phyloP scores from a whole-genome alignment of 1,140 invertebrate species.

The Penaeus vannamei region DNA sequence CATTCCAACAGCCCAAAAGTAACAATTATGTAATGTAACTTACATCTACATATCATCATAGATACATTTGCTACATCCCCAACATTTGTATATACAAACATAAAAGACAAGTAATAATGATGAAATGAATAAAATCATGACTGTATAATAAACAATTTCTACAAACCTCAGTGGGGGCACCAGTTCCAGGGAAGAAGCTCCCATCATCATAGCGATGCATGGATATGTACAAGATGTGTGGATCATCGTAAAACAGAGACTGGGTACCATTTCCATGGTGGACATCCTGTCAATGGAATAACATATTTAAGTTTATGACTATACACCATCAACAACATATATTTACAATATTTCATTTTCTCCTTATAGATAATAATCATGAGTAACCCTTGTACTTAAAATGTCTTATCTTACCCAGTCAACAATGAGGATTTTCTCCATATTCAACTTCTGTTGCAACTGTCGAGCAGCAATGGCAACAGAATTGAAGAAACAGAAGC shows the following conservation, averaged over 20 bases:
- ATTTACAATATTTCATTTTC: not conserved
- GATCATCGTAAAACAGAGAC: slow-evolving; percentile 97
- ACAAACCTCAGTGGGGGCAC: slow-evolving; percentile 84
- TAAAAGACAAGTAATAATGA: not conserved
- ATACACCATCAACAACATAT: not conserved
- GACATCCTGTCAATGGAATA: slow-evolving; percentile 82
- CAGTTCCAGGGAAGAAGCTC: slow-evolving; percentile 99
- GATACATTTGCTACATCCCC: not conserved
- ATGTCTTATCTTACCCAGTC: slow-evolving; percentile 86
- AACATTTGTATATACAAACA: not conserved
- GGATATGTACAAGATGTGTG: slow-evolving; percentile 94
- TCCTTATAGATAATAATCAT: slow-evolving; percentile 1
- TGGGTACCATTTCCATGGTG: slow-evolving; percentile 99
- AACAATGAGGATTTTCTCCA: slow-evolving; percentile 93
- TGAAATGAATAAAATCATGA: too few species aligned
- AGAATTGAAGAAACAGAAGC: slow-evolving; percentile 99
- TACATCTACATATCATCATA: too few species aligned
- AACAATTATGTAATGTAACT: too few species aligned
- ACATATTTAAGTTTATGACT: not conserved
- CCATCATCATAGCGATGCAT: slow-evolving; percentile 99
- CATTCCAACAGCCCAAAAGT: not conserved
- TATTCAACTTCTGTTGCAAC: slow-evolving; percentile 86
- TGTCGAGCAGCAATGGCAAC: slow-evolving; percentile 96
- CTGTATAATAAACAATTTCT: not conserved
- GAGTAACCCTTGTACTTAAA: not conserved